A percentile compares a stretch with the other conserved stretches of the same genome.
Conservation (phyloP, 1,140 invertebrate species). For the Bombus superbus region DNA sequence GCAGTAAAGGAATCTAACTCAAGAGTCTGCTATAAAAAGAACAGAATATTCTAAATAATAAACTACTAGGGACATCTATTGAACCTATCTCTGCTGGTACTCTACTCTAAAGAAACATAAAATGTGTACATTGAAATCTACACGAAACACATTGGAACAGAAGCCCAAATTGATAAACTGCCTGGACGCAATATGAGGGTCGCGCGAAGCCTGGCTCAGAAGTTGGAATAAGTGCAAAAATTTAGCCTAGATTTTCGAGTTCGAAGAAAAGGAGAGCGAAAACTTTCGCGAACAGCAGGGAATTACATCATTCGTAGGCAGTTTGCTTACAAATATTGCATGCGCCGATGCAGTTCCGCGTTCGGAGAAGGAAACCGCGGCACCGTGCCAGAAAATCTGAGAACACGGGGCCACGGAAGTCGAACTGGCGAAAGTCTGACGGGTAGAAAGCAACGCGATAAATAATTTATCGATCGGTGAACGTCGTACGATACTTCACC, state of each 20-base stretch:
- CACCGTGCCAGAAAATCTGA: constrained; percentile 39
- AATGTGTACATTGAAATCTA: no score
- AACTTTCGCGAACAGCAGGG: not conserved
- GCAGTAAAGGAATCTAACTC: not conserved
- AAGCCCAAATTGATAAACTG: not conserved
- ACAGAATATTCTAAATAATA: not conserved
- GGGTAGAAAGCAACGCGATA: constrained; percentile 34
- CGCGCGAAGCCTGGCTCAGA: no score
- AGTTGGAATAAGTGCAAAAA: not conserved
- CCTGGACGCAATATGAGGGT: not conserved
- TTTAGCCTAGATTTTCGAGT: not conserved
- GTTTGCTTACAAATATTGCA: constrained; percentile 32
- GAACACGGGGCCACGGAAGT: not conserved
- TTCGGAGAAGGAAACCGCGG: not conserved
- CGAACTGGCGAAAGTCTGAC: constrained; percentile 40
- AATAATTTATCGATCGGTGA: constrained; percentile 59
- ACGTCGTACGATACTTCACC: not conserved
- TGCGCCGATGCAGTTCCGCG: constrained; percentile 24
- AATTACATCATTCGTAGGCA: constrained; percentile 24
- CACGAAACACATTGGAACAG: not conserved
- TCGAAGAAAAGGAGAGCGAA: not conserved
- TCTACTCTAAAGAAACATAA: no score
- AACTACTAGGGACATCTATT: not conserved
- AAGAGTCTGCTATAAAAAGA: not conserved
- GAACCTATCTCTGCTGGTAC: not conserved